Percentiles rank a stretch among this genome's conserved stretches.
Conservation (phyloP, 2,888 invertebrate genomes). For the Noctua pronuba region DNA sequence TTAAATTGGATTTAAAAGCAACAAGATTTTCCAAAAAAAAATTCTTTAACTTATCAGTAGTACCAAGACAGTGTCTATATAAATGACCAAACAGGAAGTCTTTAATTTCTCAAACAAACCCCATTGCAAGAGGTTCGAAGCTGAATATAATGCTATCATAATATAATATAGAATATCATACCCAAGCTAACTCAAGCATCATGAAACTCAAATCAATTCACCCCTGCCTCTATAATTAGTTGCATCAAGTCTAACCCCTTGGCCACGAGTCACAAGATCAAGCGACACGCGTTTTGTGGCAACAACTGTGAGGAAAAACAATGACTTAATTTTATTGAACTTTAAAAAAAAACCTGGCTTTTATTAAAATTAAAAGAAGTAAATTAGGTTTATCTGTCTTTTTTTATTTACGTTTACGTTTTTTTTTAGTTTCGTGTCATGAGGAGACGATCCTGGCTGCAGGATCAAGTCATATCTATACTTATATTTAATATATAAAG, state of each 20-base stretch:
- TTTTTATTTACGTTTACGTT: too few species aligned
- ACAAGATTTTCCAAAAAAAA: not conserved
- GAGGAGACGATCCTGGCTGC: too few species aligned
- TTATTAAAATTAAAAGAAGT: too few species aligned
- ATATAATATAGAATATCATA: not conserved
- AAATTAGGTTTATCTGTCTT: too few species aligned
- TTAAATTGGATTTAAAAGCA: not conserved
- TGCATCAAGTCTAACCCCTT: slow-evolving; percentile 16
- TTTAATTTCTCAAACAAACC: not conserved
- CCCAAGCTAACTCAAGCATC: not conserved
- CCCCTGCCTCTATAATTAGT: slow-evolving; percentile 17
- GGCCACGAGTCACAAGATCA: not conserved
- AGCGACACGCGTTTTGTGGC: not conserved
- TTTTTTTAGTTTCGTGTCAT: too few species aligned
- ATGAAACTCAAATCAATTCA: slow-evolving; percentile 35
- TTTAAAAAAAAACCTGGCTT: too few species aligned
- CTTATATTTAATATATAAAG: too few species aligned
- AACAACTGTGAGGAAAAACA: not conserved
- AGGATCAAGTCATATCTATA: too few species aligned
- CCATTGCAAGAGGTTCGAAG: not conserved
- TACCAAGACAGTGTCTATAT: not conserved
- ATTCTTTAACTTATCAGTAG: not conserved
- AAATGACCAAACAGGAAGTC: too few species aligned
- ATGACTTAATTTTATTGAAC: too few species aligned
- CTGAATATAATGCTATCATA: not conserved